Percentiles rank a stretch among this genome's conserved stretches.
phyloP scores from a whole-genome alignment of 2,888 invertebrate genomes.

The Amphipoea lucens region DNA sequence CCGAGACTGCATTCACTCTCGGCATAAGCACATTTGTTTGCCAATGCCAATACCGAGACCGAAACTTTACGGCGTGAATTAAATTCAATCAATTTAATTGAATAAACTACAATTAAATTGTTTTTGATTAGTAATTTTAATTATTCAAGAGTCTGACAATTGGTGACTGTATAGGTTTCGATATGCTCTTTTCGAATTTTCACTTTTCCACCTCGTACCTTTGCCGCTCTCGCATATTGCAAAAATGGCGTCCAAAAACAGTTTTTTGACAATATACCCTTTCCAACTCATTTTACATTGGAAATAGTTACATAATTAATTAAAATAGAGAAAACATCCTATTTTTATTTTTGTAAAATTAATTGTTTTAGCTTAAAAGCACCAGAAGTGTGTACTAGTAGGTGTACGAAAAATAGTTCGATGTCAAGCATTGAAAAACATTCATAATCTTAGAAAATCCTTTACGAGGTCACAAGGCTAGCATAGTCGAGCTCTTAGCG shows the following conservation, averaged over 20 bases:
- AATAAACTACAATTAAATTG: not conserved
- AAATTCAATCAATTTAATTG: no score
- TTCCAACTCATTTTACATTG: not conserved
- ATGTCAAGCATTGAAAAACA: not conserved
- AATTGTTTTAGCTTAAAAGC: not conserved
- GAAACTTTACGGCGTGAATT: not conserved
- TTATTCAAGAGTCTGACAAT: not conserved
- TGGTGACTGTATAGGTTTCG: not conserved
- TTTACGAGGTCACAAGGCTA: slow-evolving; percentile 9
- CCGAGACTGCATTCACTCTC: slow-evolving; percentile 15
- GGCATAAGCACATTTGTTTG: not conserved
- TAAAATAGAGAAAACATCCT: not conserved
- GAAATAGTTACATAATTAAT: not conserved
- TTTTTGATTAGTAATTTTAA: not conserved
- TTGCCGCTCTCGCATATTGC: not conserved
- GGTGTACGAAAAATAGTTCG: not conserved
- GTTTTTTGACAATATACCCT: not conserved
- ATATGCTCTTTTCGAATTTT: not conserved
- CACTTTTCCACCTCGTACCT: not conserved
- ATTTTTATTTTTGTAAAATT: not conserved
- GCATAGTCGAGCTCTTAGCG: slow-evolving; percentile 19
- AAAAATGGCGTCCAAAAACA: not conserved
- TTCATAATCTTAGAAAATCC: slow-evolving; percentile 14
- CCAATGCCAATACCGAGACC: slow-evolving; percentile 12
- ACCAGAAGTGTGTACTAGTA: not conserved